These are phyloP conservation scores for Acholoe squamosa DNA, from an alignment of 2,888 invertebrate genomes.

Conservation along the genomic window DNA sequence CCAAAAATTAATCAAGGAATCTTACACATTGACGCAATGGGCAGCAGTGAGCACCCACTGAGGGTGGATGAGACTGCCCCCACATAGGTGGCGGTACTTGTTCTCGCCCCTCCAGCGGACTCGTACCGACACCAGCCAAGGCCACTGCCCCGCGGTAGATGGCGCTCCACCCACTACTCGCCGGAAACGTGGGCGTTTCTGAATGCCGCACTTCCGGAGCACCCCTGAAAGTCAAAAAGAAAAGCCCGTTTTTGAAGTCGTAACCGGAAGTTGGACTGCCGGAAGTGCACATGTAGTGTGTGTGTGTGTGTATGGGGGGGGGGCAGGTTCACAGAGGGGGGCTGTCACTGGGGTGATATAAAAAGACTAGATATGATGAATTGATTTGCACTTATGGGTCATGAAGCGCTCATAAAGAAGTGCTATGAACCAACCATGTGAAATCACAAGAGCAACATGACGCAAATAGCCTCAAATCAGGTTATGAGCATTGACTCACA, in stretches of 20 bases:
- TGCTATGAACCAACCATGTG: no score
- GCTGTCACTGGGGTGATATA: no score
- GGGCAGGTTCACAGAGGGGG: no score
- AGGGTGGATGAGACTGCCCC: conserved; percentile 74
- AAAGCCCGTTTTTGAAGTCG: not conserved
- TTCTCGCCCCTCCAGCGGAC: conserved; percentile 68
- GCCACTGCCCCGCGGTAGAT: conserved; percentile 74
- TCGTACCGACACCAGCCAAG: conserved; percentile 76
- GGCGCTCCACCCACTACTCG: conserved; percentile 76
- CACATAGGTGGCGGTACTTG: conserved; percentile 74
- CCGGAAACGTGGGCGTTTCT: conserved; percentile 62
- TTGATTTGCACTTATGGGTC: no score
- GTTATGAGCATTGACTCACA: no score
- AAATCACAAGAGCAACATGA: no score
- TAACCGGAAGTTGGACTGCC: no score
- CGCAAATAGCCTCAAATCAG: no score
- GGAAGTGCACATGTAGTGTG: no score
- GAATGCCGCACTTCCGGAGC: conserved; percentile 51
- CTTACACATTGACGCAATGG: conserved; percentile 73
- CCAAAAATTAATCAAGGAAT: not conserved
- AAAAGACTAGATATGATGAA: no score
- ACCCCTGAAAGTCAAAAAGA: conserved; percentile 50
- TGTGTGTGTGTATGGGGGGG: no score
- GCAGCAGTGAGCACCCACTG: conserved; percentile 76
- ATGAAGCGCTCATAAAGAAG: no score